These are phyloP conservation scores for Neoarius graeffei DNA, from an alignment of 2,113 vertebrate species.

Conservation along the genomic window DNA sequence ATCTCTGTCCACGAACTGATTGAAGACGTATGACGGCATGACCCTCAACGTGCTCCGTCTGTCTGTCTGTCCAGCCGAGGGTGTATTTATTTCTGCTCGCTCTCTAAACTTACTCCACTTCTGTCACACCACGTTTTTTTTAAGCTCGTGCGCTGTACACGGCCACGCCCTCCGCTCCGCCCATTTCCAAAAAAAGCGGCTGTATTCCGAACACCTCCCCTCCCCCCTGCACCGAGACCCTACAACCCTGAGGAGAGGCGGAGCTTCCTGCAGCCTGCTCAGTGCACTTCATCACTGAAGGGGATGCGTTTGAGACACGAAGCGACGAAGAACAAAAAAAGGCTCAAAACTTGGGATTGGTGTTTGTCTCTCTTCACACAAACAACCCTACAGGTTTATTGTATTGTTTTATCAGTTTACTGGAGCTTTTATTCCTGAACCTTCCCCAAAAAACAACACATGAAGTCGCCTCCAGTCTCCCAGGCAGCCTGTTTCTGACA, in stretches of 20 bases:
- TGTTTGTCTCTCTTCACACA: too few species aligned
- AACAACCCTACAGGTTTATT: too few species aligned
- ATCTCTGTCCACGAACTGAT: constrained; percentile 68
- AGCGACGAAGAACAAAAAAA: neutral
- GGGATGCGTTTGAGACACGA: neutral
- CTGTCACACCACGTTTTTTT: constrained; percentile 69
- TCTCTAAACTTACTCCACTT: constrained; percentile 4
- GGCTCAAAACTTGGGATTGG: neutral
- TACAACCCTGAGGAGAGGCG: neutral
- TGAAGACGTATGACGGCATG: constrained; percentile 70
- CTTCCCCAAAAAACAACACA: neutral
- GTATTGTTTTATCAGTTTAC: neutral
- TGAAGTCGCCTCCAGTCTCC: neutral
- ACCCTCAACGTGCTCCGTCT: neutral
- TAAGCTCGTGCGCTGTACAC: constrained; percentile 61
- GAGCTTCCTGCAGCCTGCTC: neutral
- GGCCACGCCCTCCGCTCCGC: constrained; percentile 44
- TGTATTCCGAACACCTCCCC: constrained; percentile 43
- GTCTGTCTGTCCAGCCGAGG: neutral
- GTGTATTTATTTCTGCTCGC: neutral
- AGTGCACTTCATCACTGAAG: neutral
- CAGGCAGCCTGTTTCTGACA: neutral
- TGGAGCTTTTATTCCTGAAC: neutral
- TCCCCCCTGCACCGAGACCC: constrained; percentile 47
- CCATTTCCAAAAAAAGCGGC: neutral